phyloP scores from a whole-genome alignment of 2,888 invertebrate species.

The Caenorhabditis imperialis region DNA sequence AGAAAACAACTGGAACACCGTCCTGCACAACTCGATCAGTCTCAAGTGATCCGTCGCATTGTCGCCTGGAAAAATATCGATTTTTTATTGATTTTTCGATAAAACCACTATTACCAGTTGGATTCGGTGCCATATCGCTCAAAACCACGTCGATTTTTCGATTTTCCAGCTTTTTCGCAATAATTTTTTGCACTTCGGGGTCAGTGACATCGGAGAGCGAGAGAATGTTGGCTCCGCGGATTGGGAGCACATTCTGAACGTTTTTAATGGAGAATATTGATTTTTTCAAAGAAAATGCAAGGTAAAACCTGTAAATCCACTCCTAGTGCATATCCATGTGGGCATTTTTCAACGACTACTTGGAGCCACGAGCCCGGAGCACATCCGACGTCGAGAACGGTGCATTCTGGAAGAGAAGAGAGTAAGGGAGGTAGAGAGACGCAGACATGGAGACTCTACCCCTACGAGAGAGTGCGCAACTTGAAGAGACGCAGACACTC shows the following conservation, averaged over 20 bases:
- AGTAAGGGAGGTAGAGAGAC: too few relatives aligned
- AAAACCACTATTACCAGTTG: constrained; percentile 70
- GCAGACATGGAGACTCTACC: too few relatives aligned
- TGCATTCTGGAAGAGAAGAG: too few relatives aligned
- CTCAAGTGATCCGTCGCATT: constrained; percentile 68
- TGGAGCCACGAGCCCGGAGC: constrained; percentile 78
- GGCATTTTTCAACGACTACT: constrained; percentile 67
- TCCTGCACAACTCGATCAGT: constrained; percentile 69
- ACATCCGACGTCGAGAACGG: constrained; percentile 72
- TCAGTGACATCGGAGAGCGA: constrained; percentile 69
- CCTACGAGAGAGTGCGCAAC: too few relatives aligned
- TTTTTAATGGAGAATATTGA: background rate
- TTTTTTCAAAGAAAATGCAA: background rate
- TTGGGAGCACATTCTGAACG: constrained; percentile 69
- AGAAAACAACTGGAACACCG: constrained; percentile 60
- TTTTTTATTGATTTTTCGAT: background rate
- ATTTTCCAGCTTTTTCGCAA: constrained; percentile 58
- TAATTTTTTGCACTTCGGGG: constrained; percentile 56
- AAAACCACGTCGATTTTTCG: constrained; percentile 71
- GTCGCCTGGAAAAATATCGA: constrained; percentile 55
- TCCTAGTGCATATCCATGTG: constrained; percentile 68
- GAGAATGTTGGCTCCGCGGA: constrained; percentile 73
- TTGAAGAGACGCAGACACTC: too few relatives aligned
- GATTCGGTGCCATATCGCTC: constrained; percentile 78
- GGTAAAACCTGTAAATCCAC: constrained; percentile 70